phyloP scores from a whole-genome alignment of 2,797 vertebrate species.

The Odontamblyopus rebecca region DNA sequence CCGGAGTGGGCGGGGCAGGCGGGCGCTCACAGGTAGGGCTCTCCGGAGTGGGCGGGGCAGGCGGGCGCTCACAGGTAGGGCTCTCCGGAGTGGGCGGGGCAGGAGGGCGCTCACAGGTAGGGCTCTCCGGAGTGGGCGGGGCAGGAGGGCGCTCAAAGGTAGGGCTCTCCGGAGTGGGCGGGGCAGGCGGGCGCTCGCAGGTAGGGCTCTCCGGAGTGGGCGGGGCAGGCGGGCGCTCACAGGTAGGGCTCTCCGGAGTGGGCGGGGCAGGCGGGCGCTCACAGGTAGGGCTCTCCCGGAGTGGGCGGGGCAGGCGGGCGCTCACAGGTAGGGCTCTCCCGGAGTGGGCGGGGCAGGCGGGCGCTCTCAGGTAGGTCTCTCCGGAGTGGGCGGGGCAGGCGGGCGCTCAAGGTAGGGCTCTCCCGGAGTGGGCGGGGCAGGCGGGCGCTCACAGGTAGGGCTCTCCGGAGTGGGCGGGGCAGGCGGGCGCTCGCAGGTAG shows the following conservation, averaged over 20 bases:
- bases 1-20: not conserved
- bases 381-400: conserved; percentile 91
- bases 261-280: too few relatives aligned
- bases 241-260: too few relatives aligned
- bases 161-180: not conserved
- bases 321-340: conserved; percentile 48
- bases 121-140: conserved; percentile 89
- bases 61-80: conserved; percentile 77
- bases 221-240: too few relatives aligned
- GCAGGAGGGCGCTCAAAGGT: conserved; percentile 86
- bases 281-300: conserved; percentile 66
- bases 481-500: too few relatives aligned
- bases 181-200: conserved; percentile 44
- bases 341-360: not conserved
- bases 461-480: conserved; percentile 64
- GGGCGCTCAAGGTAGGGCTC: conserved; percentile 74
- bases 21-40: conserved; percentile 80
- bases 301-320: conserved; percentile 88
- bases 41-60: conserved; percentile 91
- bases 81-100: not conserved
- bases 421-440: not conserved
- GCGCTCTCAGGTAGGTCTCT: conserved; percentile 82
- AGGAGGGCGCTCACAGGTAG: conserved; percentile 65
- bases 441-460: conserved; percentile 76
- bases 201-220: conserved; percentile 91